A percentile compares a stretch with the other conserved stretches of the same genome.
Evolutionary conservation across 2,888 invertebrate genomes (phyloP).

Genomic region (Odontocolon sp.): DNA sequence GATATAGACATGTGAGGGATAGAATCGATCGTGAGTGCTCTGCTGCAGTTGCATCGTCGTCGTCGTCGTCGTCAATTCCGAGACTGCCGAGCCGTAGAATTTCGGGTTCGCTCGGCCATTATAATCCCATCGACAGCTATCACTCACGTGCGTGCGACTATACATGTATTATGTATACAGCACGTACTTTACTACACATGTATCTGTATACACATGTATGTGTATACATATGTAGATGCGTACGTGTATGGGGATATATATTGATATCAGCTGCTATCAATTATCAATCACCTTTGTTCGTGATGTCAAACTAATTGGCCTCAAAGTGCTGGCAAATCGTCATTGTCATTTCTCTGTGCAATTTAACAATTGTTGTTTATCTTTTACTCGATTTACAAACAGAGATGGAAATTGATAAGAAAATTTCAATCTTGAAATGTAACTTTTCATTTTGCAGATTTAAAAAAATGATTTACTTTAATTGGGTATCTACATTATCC

Average conservation of each 20-base stretch:
- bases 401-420: too few relatives aligned
- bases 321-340: conserved; percentile 23
- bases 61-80: conserved; percentile 46
- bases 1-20: conserved; percentile 14
- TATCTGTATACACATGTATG: neutral
- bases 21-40: conserved; percentile 37
- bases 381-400: too few relatives aligned
- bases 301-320: conserved; percentile 39
- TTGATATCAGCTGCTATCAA: conserved; percentile 35
- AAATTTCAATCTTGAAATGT: too few relatives aligned
- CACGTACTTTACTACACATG: neutral
- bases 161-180: neutral
- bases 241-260: conserved; percentile 1
- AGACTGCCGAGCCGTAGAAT: conserved; percentile 23
- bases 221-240: neutral
- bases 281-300: conserved; percentile 44
- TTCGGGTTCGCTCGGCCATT: conserved; percentile 42
- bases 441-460: too few relatives aligned
- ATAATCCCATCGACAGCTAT: conserved; percentile 55
- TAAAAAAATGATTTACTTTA: too few relatives aligned
- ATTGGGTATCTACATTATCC: too few relatives aligned
- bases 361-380: too few relatives aligned
- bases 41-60: conserved; percentile 37
- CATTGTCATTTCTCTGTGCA: neutral
- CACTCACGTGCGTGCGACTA: conserved; percentile 30